Percentiles rank a stretch among this genome's conserved stretches.
phyloP scores from a whole-genome alignment of 2,888 invertebrate species.

The Drosophila helvetica region DNA sequence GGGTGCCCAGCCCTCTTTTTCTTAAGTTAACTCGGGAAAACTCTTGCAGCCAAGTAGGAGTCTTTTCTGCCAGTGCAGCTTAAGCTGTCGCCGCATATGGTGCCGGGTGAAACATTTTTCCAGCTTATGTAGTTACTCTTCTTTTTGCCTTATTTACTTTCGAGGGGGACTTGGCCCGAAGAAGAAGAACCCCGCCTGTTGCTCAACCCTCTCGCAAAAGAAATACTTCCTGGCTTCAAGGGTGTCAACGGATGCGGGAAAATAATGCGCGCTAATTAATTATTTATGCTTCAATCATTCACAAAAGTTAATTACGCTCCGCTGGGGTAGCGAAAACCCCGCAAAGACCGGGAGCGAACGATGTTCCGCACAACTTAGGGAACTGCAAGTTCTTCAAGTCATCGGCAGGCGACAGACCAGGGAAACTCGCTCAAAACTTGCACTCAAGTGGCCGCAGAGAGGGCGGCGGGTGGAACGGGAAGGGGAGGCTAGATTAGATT shows the following conservation, averaged over 20 bases:
- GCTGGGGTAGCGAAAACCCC: not conserved
- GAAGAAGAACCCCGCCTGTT: too few relatives aligned
- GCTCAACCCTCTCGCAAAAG: not conserved
- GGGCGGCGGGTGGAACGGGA: conserved; percentile 4
- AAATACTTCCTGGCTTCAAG: not conserved
- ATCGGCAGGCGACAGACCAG: not conserved
- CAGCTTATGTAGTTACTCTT: conserved; percentile 39
- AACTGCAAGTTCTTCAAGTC: conserved; percentile 35
- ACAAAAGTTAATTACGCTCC: conserved; percentile 59
- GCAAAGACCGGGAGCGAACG: not conserved
- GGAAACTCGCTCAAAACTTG: conserved; percentile 14
- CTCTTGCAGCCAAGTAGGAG: not conserved
- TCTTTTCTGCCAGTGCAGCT: conserved; percentile 7
- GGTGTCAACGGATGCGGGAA: conserved; percentile 15
- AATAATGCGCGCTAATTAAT: conserved; percentile 57
- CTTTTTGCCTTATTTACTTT: conserved; percentile 38
- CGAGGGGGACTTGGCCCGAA: conserved; percentile 31
- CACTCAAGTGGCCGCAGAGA: conserved; percentile 25
- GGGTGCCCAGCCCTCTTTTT: not conserved
- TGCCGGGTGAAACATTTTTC: conserved; percentile 30
- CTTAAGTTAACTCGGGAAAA: not conserved
- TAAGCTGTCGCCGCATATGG: conserved; percentile 32
- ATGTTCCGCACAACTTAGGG: not conserved
- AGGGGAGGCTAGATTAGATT: conserved; percentile 20
- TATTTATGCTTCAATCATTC: conserved; percentile 69